Evolutionary conservation across 2,888 invertebrate species (phyloP).

Genomic region (Pristionchus japonicus): DNA sequence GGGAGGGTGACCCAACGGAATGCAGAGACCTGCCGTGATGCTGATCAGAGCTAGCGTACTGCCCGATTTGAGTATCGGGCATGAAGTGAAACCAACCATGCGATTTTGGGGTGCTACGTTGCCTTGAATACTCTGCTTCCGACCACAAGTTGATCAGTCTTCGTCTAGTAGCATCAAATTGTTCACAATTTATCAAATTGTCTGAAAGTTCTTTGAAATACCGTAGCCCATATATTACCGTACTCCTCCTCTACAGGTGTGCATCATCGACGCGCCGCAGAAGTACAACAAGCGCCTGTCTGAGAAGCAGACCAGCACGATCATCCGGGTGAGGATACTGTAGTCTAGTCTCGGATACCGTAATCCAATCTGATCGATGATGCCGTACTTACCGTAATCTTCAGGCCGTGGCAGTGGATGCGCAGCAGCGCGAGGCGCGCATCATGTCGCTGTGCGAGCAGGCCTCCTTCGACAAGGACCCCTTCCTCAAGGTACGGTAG

Average conservation of each 20-base stretch:
- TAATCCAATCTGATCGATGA: not conserved
- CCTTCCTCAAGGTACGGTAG: conserved; percentile 56
- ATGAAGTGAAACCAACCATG: too few species aligned
- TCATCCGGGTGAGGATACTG: conserved; percentile 60
- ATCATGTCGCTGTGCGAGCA: conserved; percentile 64
- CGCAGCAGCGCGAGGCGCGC: conserved; percentile 64
- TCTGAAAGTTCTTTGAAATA: too few species aligned
- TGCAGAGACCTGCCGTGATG: too few species aligned
- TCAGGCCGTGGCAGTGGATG: conserved; percentile 70
- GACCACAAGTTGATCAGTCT: too few species aligned
- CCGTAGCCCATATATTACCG: too few species aligned
- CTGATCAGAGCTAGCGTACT: too few species aligned
- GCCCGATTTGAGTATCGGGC: too few species aligned
- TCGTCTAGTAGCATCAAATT: not conserved
- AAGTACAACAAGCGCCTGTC: conserved; percentile 71
- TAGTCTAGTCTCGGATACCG: too few species aligned
- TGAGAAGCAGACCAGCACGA: conserved; percentile 67
- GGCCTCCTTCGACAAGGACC: conserved; percentile 68
- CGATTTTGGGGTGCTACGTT: too few species aligned
- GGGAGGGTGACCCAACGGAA: conserved; percentile 3
- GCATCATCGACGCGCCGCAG: conserved; percentile 64
- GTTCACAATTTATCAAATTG: too few species aligned
- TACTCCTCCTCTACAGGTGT: conserved; percentile 29
- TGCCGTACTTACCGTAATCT: not conserved
- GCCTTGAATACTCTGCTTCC: too few species aligned